Base-by-base conservation (phyloP, 2,113 vertebrate genomes). In the Nipponia nippon region DNA sequence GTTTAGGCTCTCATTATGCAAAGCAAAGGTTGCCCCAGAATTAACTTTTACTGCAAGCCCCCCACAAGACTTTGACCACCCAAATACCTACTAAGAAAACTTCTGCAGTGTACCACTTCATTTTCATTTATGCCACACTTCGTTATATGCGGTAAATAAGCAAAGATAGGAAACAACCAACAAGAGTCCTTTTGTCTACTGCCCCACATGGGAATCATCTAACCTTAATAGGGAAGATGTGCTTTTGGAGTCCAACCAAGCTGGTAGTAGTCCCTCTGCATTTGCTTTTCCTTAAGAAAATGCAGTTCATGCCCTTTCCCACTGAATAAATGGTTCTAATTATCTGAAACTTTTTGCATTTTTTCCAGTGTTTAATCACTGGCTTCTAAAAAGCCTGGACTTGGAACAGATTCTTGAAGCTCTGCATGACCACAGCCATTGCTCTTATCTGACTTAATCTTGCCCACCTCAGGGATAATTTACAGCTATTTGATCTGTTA, bases 271-370 rank as follows among this genome's bases (percentile, higher is more conserved):
- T 84, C 65, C 61, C 62, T 73, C 76, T 61, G 20, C 53, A 58
- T 95, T 91, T 72, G 52, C 34, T 89, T 78, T 87, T 89, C 83
- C 52, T 79, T 84, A 72, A 52, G 32, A 92, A 94, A 96, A 89
- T 69, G 40, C 42, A 96, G 77, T 95, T 87, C 52, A n/a, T 87
- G 73, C 80, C 87, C 91, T 95, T 97, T 95, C 65, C 83, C 73
- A 91, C 61, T 79, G 83, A 67, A 70, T 91, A 89, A 83, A 95
- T 87, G 72, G 38, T 93, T 96, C 56, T 95, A 89, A 89, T 95
- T 92, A 96, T 82, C 34, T 67, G 56, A 84, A 93, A 92, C 30
- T 6, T 79, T 94, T 93, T 7, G 11, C 40, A 9, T 93, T 75
- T 79, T 59, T 76, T 67, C 66, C 72, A 93, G 21, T n/a, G 44